A percentile compares a stretch with the other conserved stretches of the same genome.
Conservation (phyloP, 2,888 invertebrate genomes). For the Agapostemon virescens region DNA sequence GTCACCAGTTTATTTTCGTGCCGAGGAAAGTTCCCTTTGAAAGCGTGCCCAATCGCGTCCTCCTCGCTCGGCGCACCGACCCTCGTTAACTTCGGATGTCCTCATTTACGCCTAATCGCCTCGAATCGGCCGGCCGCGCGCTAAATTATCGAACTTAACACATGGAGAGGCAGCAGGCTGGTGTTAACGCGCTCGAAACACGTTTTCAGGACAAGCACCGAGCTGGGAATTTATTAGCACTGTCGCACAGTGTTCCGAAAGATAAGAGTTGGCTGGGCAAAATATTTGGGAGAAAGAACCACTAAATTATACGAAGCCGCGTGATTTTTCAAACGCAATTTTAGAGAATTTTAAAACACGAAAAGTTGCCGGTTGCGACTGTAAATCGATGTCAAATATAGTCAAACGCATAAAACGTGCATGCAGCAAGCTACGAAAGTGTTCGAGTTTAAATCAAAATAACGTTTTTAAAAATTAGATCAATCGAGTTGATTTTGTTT, state of each 20-base stretch:
- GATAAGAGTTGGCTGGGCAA: background rate
- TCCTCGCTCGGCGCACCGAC: slow-evolving; percentile 30
- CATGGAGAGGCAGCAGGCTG: slow-evolving; percentile 47
- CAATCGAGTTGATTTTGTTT: no score
- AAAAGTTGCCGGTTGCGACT: background rate
- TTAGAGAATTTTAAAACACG: background rate
- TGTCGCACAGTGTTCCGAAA: slow-evolving; percentile 19
- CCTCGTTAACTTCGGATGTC: slow-evolving; percentile 65
- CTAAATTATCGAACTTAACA: slow-evolving; percentile 65
- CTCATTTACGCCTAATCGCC: slow-evolving; percentile 68
- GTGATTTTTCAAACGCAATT: background rate
- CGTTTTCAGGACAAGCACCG: slow-evolving; percentile 59
- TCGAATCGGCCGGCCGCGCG: slow-evolving; percentile 53
- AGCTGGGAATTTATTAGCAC: slow-evolving; percentile 46
- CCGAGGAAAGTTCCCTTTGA: slow-evolving; percentile 58
- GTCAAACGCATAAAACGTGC: background rate
- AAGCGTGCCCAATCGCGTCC: slow-evolving; percentile 29
- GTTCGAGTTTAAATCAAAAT: no score
- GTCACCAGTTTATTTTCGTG: slow-evolving; percentile 43
- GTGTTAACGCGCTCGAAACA: slow-evolving; percentile 58
- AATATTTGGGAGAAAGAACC: background rate
- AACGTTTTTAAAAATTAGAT: no score
- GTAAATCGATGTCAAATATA: background rate
- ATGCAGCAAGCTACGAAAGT: no score
- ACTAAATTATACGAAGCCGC: background rate